A percentile compares a stretch with the other conserved stretches of the same genome.
phyloP scores from a whole-genome alignment of 1,140 invertebrate genomes.

The Oncopodura yosiiana region DNA sequence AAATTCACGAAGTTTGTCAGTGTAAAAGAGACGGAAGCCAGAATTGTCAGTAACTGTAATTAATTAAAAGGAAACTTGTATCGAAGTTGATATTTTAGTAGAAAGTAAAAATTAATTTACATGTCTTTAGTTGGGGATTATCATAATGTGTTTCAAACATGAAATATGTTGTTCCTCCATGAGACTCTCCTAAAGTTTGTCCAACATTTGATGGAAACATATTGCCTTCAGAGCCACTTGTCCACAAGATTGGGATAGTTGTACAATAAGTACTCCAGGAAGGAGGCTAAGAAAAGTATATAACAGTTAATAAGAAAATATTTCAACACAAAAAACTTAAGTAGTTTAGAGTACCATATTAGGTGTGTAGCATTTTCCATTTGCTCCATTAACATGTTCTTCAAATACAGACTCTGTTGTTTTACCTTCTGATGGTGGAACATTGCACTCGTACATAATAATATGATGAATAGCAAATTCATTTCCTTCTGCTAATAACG shows the following conservation, averaged over 20 bases:
- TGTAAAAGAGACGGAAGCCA: conserved; percentile 68
- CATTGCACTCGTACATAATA: conserved; percentile 67
- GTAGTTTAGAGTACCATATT: no score
- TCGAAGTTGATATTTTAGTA: neutral
- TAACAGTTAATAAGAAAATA: no score
- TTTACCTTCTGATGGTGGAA: conserved; percentile 24
- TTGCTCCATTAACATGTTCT: conserved; percentile 50
- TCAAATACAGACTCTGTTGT: conserved; percentile 41
- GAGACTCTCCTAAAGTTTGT: conserved; percentile 60
- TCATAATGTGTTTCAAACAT: conserved; percentile 85
- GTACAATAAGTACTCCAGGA: conserved; percentile 68
- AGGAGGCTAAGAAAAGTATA: no score
- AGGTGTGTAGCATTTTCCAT: conserved; percentile 54
- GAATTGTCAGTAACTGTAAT: conserved; percentile 53
- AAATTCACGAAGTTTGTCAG: conserved; percentile 54
- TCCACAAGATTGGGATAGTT: conserved; percentile 63
- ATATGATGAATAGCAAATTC: conserved; percentile 64
- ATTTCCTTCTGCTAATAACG: conserved; percentile 44
- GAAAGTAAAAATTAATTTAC: conserved; percentile 39
- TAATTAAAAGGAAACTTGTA: neutral
- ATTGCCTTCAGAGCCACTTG: conserved; percentile 69
- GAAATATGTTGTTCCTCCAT: conserved; percentile 60
- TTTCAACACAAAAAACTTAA: no score
- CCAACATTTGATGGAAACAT: conserved; percentile 70
- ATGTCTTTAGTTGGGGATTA: conserved; percentile 54